Evolutionary conservation across 2,888 invertebrate genomes (phyloP).

Genomic region (Lithosia quadra): DNA sequence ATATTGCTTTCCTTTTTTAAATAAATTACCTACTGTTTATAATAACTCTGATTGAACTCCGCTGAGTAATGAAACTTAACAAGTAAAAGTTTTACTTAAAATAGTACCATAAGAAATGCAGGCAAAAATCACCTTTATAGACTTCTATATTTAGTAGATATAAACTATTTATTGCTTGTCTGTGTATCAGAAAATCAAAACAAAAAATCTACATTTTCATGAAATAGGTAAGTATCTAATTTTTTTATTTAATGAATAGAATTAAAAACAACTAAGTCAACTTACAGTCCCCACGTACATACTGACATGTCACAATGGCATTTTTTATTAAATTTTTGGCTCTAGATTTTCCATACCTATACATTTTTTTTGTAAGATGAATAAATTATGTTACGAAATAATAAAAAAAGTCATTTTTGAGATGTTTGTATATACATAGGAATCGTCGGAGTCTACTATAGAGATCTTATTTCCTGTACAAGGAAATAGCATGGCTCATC

Average conservation of each 20-base stretch:
- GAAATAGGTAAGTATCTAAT: neutral
- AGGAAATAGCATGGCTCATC: neutral
- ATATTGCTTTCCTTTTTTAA: slow-evolving; percentile 48
- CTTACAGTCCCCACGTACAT: too few relatives aligned
- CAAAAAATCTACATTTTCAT: neutral
- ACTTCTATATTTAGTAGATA: slow-evolving; percentile 14
- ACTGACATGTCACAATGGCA: too few relatives aligned
- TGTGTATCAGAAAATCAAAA: slow-evolving; percentile 18
- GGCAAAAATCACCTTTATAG: slow-evolving; percentile 33
- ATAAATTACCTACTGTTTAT: slow-evolving; percentile 37
- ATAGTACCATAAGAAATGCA: slow-evolving; percentile 52
- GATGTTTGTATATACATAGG: too few relatives aligned
- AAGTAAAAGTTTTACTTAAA: slow-evolving; percentile 51
- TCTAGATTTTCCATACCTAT: too few relatives aligned
- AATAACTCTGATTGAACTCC: slow-evolving; percentile 37
- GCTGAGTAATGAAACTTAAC: slow-evolving; percentile 61
- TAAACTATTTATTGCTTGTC: slow-evolving; percentile 21
- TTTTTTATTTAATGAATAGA: too few relatives aligned
- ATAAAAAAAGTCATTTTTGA: too few relatives aligned
- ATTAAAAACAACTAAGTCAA: too few relatives aligned
- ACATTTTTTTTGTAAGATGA: too few relatives aligned
- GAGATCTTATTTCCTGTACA: neutral
- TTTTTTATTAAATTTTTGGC: too few relatives aligned
- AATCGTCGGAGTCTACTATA: too few relatives aligned
- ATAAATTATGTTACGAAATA: too few relatives aligned